Base-by-base conservation (phyloP, 2,797 vertebrate genomes). In the Acrossocheilus fasciatus region DNA sequence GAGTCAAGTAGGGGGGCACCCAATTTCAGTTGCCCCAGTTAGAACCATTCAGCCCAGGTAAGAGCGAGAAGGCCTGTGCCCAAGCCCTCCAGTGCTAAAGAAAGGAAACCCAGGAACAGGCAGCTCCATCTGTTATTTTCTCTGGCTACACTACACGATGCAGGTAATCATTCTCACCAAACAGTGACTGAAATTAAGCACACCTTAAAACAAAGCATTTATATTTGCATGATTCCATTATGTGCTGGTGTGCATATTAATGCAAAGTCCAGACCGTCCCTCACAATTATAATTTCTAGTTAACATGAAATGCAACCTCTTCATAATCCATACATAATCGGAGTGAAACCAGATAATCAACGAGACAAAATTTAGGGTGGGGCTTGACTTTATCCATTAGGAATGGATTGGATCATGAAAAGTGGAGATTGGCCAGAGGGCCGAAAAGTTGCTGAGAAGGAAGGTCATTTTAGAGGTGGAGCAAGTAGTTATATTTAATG, bases 1-100 rank as follows among this genome's bases (percentile, higher is more conserved):
- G 94, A 95, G 94, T 92, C 93, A 93, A 87, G 87, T 95, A 79
- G 93, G 94, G 93, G 93, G 93, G 94, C 87, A 92, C 76, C 81
- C 47, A 84, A 80, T 82, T 50, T 50, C 64, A 88, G 89, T 88
- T 81, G 82, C 75, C 18, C 68, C 79, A 18, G 81, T 89, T 79
- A 76, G 82, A 83, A 86, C 64, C 81, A 88, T 86, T 88, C 84
- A 87, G 74, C 26, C 43, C 85, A 75, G 82, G 89, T 86, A 85
- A 87, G 57, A 75, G 76, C 4, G 23, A 88, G 72, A 90, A 85
- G 80, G 89, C 89, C 83, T 52, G 84, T 78, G 54, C 86, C 83
- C 89, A 77, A 30, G 89, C 87, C 83, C 90, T 85, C 78, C 89
- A 87, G 86, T 86, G 86, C 89, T 66, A 80, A 87, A 74, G 77